Base-by-base conservation (phyloP, 2,797 vertebrate genomes). In the Spinibarbus caldwelli region DNA sequence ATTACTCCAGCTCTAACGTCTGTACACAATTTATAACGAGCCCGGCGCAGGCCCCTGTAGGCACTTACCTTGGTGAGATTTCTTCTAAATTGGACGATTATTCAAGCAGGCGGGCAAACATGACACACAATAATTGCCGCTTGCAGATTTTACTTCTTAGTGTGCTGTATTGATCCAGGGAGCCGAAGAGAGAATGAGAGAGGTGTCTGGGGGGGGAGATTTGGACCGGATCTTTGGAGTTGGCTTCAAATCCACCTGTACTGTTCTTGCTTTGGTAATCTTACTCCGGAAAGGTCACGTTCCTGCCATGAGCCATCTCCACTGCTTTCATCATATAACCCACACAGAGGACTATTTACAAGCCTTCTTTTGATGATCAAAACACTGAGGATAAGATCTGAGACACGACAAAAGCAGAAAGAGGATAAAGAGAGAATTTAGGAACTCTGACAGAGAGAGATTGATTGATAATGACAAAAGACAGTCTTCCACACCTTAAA, bases 91-190 rank as follows among this genome's bases (percentile, higher is more conserved):
- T 94, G 93, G 90, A 88, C 88, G 88, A 94, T 95, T 94, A 94
- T 92, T 95, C 93, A 94, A 91, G 80, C 85, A 84, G 87, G 78
- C 81, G 88, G 89, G 89, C 91, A 92, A 93, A 95, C 94, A 93
- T 93, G 94, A 93, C 92, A 90, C 47, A 82, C 92, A 90, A 91
- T 95, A 94, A 95, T 94, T 94, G 94, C 89, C 49, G 86, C 90
- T 93, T 86, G 91, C 92, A 93, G 91, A 92, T 94, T 95, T 94
- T 79, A 94, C 92, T 94, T 94, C 93, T 94, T 94, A 93, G 90
- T 90, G 90, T 93, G 94, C 94, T 90, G 91, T 87, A 94, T 93
- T 83, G 93, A 94, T 94, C 89, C 19, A 86, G 87, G 71, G 43
- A 81, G 85, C 49, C 49, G n/a, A 45, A 54, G 66, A 70, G 67